Evolutionary conservation across 2,888 invertebrate species (phyloP), one percentile per base, ranked within the genome.

Genomic region (Endomychus coccineus): DNA sequence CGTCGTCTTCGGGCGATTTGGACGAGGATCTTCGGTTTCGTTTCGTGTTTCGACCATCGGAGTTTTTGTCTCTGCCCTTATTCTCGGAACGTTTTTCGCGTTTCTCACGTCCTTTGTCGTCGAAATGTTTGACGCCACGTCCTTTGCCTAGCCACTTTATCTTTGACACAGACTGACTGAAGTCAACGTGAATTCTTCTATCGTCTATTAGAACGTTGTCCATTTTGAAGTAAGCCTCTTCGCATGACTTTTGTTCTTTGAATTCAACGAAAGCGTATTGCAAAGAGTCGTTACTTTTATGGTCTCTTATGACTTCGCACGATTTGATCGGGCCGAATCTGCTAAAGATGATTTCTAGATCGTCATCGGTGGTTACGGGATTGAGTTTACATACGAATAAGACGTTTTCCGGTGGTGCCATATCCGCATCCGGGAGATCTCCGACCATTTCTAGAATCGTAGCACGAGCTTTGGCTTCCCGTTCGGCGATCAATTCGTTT

Each of bases 181-280:
- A 99, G 67, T 99, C 98, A 1, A 99, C 98, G 69, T 98, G 98
- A 56, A 99, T 98, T 45, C 98, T 74, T 15, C 98, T 73, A 61
- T 99, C 98, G 68, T 99, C 98, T 53, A 99, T 98, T 4, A 98
- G 70, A 0, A 98, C 97, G 71, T 99, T 99, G 62, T 97, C 97
- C 98, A 98, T 99, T 71, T 98, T 98, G 58, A 98, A 95, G 66
- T 90, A 99, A 1, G 98, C 98, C 52, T 88, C 87, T 69, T 98
- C 98, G 68, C 98, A 98, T 1, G 89, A 76, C 55, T 88, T 87
- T 46, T 80, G 78, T 34, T 92, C 83, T 43, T 84, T 86, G 71
- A 97, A 99, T 65, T 98, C 98, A 39, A 99, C 88, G 62, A 99
- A 99, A 0, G 97, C 97, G 67, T 99, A 99, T 59, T 99, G 98